phyloP scores from a whole-genome alignment of 2,888 invertebrate genomes.

The Temnothorax unifasciatus region DNA sequence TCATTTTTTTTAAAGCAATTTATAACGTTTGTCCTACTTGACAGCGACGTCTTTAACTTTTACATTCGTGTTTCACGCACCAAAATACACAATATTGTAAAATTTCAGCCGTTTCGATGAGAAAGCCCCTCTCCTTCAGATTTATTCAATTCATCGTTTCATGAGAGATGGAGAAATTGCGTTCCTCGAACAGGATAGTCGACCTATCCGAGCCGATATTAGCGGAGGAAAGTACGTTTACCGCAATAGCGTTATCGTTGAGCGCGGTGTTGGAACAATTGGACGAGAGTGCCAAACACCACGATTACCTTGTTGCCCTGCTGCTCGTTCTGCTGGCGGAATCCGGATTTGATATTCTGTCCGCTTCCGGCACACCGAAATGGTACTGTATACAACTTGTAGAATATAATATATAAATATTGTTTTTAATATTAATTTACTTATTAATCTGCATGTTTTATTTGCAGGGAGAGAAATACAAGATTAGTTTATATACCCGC shows the following conservation, averaged over 20 bases:
- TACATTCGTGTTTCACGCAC: too few species aligned
- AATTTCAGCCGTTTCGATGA: too few species aligned
- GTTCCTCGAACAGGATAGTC: neutral
- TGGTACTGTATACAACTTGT: slow-evolving; percentile 50
- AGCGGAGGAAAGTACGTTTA: slow-evolving; percentile 79
- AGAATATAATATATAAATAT: neutral
- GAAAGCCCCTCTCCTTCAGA: too few species aligned
- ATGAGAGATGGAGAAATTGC: neutral
- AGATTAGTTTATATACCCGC: slow-evolving; percentile 65
- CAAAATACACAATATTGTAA: too few species aligned
- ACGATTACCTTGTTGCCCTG: slow-evolving; percentile 80
- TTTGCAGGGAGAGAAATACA: slow-evolving; percentile 57
- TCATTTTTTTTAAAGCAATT: too few species aligned
- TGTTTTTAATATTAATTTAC: neutral
- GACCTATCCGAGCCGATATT: slow-evolving; percentile 67
- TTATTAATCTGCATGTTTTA: neutral
- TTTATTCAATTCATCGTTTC: neutral
- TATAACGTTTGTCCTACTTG: too few species aligned
- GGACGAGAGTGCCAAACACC: slow-evolving; percentile 72
- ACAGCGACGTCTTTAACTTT: too few species aligned
- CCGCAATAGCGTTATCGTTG: slow-evolving; percentile 74
- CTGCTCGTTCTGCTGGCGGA: slow-evolving; percentile 80
- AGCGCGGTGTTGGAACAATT: slow-evolving; percentile 69
- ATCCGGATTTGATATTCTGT: slow-evolving; percentile 74
- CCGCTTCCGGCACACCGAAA: slow-evolving; percentile 49